A percentile compares a stretch with the other conserved stretches of the same genome.
These are phyloP conservation scores for Hermetia illucens DNA, from an alignment of 1,140 invertebrate genomes.

Conservation along the genomic window DNA sequence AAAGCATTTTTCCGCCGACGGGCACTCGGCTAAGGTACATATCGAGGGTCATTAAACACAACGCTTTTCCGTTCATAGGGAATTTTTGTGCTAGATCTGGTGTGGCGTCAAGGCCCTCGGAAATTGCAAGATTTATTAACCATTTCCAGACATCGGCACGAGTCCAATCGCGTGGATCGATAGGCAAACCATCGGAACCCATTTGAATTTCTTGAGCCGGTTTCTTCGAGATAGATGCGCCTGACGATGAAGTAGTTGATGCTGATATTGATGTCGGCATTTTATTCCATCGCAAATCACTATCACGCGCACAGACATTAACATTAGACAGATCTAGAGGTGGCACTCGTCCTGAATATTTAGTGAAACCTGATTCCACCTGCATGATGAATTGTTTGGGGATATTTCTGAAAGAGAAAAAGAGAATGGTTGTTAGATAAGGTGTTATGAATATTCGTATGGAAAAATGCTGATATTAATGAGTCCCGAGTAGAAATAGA, in stretches of 20 bases:
- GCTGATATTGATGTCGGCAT: slow-evolving; percentile 6
- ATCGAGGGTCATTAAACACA: slow-evolving; percentile 56
- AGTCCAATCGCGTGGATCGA: slow-evolving; percentile 55
- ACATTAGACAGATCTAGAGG: slow-evolving; percentile 25
- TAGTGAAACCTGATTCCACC: slow-evolving; percentile 25
- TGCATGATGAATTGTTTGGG: slow-evolving; percentile 13
- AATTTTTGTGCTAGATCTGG: slow-evolving; percentile 42
- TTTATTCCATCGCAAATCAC: slow-evolving; percentile 12
- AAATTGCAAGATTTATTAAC: slow-evolving; percentile 40
- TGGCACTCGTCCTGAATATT: slow-evolving; percentile 27
- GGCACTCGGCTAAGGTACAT: slow-evolving; percentile 60
- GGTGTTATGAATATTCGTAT: too few relatives aligned
- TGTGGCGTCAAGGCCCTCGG: slow-evolving; percentile 37
- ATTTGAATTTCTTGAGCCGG: slow-evolving; percentile 9
- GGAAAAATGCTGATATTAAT: too few relatives aligned
- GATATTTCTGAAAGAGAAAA: background rate
- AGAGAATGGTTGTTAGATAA: too few relatives aligned
- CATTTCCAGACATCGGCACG: slow-evolving; percentile 49
- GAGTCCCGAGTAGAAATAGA: too few relatives aligned
- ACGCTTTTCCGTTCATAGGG: slow-evolving; percentile 63
- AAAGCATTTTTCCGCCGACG: slow-evolving; percentile 48
- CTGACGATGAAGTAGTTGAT: slow-evolving; percentile 17
- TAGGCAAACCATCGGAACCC: slow-evolving; percentile 25
- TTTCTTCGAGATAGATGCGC: background rate
- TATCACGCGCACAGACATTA: slow-evolving; percentile 11